These are phyloP conservation scores for silkworm (Bombyx mori) DNA, from an alignment of 1,140 invertebrate genomes.

Conservation along the genomic window ASM3026992v2 NC_085126.1:8117001-8117500, in stretches of 20 bases:
- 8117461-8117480: too few relatives aligned
- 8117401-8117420: too few relatives aligned
- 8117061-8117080: neutral
- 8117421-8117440: too few relatives aligned
- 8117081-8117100: constrained; percentile 6
- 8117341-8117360: too few relatives aligned
- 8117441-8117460: too few relatives aligned
- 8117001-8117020: constrained; percentile 7
- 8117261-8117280: constrained; percentile 9
- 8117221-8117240: constrained; percentile 10
- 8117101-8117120: constrained; percentile 4
- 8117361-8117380: too few relatives aligned
- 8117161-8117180: constrained; percentile 6
- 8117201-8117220: constrained; percentile 10
- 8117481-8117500: too few relatives aligned
- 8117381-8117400: too few relatives aligned
- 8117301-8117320: too few relatives aligned
- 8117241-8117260: constrained; percentile 15
- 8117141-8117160: constrained; percentile 13
- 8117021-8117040: constrained; percentile 7
- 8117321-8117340: too few relatives aligned
- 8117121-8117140: constrained; percentile 13
- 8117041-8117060: neutral
- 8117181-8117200: constrained; percentile 14
- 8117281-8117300: too few relatives aligned